Conservation (phyloP, 2,797 vertebrate genomes). For the Pogonophryne albipinna region DNA sequence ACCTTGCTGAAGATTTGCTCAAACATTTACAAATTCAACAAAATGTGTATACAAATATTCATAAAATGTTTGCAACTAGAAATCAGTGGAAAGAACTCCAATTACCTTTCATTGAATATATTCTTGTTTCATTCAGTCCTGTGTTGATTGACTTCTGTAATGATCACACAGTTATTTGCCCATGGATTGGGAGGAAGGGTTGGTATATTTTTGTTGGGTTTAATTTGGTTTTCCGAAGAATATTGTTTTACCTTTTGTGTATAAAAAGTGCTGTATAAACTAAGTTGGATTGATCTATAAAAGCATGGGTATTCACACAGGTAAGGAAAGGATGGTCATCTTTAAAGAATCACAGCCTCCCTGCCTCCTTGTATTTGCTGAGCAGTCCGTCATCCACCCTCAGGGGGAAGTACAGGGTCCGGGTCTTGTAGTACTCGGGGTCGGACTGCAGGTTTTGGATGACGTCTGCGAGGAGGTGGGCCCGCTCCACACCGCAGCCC, state of each 20-base stretch:
- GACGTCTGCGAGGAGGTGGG: conserved; percentile 92
- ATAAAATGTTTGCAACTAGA: neutral
- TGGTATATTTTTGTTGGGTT: no score
- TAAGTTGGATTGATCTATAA: no score
- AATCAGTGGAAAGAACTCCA: neutral
- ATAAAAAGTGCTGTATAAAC: no score
- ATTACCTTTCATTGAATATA: no score
- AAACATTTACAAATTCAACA: neutral
- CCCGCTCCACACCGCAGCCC: conserved; percentile 89
- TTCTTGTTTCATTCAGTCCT: no score
- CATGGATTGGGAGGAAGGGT: no score
- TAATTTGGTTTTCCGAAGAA: no score
- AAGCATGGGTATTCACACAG: no score
- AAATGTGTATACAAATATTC: neutral
- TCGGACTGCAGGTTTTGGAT: conserved; percentile 90
- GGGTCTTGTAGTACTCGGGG: conserved; percentile 83
- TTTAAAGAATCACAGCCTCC: conserved; percentile 60
- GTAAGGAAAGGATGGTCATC: neutral
- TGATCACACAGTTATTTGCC: no score
- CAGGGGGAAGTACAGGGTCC: conserved; percentile 88
- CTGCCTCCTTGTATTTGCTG: conserved; percentile 85
- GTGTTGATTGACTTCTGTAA: no score
- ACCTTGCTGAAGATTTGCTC: neutral
- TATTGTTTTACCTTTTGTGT: no score
- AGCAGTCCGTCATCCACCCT: conserved; percentile 87